Conservation (phyloP, 2,888 invertebrate genomes). For the Diarsia brunnea region DNA sequence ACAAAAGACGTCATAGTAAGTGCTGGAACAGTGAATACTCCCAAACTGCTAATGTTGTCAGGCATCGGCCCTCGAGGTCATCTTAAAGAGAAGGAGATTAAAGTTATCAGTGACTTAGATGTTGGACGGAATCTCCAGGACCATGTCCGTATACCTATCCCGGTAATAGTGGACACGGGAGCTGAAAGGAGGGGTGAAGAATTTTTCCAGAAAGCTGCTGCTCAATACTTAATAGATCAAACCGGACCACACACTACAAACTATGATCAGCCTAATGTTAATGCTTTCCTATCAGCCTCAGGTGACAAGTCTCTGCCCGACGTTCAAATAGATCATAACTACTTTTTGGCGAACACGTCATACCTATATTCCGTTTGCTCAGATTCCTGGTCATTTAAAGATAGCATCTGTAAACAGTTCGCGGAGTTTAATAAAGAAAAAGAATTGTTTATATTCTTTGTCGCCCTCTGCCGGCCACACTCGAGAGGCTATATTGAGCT, state of each 20-base stretch:
- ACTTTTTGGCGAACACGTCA: constrained; percentile 83
- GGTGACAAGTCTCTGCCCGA: constrained; percentile 80
- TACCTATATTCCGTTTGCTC: constrained; percentile 80
- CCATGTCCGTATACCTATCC: constrained; percentile 86
- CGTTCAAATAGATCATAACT: constrained; percentile 87
- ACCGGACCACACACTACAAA: constrained; percentile 84
- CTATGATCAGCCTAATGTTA: constrained; percentile 85
- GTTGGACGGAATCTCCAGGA: constrained; percentile 89
- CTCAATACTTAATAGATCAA: constrained; percentile 83
- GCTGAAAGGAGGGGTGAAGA: constrained; percentile 75
- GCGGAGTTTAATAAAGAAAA: constrained; percentile 79
- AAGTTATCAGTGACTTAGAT: constrained; percentile 78
- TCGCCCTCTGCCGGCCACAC: constrained; percentile 83
- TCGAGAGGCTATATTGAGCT: constrained; percentile 82
- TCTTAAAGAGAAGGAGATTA: constrained; percentile 76
- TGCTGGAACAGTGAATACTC: constrained; percentile 84
- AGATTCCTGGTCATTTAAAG: constrained; percentile 77
- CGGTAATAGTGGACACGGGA: constrained; percentile 81
- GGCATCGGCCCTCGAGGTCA: constrained; percentile 82
- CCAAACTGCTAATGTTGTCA: constrained; percentile 82
- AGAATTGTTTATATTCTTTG: constrained; percentile 83
- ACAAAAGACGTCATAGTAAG: constrained; percentile 83
- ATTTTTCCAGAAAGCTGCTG: constrained; percentile 82
- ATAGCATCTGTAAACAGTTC: constrained; percentile 83
- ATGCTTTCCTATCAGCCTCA: constrained; percentile 83